Percentiles rank a stretch among this genome's conserved stretches.
These are phyloP conservation scores for Physeter macrocephalus DNA, from an alignment of 2,113 vertebrate genomes.

Conservation along the genomic window DNA sequence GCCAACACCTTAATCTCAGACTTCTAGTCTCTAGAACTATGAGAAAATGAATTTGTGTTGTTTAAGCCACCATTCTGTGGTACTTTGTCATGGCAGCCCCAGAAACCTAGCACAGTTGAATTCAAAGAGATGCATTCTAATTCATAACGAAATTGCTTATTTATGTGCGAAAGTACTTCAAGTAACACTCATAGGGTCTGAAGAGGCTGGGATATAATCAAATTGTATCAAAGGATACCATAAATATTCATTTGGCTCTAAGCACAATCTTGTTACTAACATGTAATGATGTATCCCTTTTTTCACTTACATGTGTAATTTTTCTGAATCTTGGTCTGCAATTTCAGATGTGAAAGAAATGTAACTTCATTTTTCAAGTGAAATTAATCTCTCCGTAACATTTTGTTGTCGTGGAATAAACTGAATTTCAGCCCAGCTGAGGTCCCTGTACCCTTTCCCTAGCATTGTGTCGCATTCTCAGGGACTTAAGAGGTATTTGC, in stretches of 20 bases:
- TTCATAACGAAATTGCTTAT: constrained; percentile 11
- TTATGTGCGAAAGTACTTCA: background rate
- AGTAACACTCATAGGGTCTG: background rate
- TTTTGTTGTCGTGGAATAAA: background rate
- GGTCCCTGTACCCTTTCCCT: background rate
- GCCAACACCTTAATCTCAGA: background rate
- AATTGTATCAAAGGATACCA: background rate
- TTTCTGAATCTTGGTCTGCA: background rate
- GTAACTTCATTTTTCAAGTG: background rate
- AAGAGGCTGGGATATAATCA: background rate
- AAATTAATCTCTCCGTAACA: background rate
- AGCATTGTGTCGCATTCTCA: background rate
- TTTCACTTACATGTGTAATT: background rate
- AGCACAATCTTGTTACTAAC: background rate
- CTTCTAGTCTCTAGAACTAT: background rate
- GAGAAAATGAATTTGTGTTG: background rate
- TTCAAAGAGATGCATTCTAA: background rate
- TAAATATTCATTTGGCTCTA: background rate
- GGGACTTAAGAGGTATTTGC: background rate
- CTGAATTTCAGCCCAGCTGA: background rate
- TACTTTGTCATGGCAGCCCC: background rate
- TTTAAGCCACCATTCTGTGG: background rate
- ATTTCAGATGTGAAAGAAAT: constrained; percentile 6
- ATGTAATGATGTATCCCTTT: background rate
- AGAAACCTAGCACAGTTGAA: background rate